Percentiles rank a stretch among this genome's conserved stretches.
phyloP scores from a whole-genome alignment of 2,888 invertebrate species.

The Morpho deidamia region DNA sequence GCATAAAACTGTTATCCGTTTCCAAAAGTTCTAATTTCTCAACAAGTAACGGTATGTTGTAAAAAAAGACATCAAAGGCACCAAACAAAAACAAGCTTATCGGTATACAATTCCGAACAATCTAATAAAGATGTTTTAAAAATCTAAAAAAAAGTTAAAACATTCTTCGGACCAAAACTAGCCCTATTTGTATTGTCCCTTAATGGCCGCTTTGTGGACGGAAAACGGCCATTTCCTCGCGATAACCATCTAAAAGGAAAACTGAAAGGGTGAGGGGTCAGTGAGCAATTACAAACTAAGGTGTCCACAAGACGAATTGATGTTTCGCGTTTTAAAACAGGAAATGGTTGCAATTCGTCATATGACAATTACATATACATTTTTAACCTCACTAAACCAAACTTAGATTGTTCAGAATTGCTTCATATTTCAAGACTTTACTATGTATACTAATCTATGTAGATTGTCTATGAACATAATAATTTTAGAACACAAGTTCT shows the following conservation, averaged over 20 bases:
- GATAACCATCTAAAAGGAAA: conserved; percentile 74
- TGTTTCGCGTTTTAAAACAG: conserved; percentile 40
- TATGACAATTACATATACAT: background rate
- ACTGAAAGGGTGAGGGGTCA: conserved; percentile 67
- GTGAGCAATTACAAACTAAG: conserved; percentile 57
- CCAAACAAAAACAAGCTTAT: too few species aligned
- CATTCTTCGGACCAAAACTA: conserved; percentile 34
- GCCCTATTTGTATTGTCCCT: conserved; percentile 70
- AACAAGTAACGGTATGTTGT: too few species aligned
- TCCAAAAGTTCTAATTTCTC: too few species aligned
- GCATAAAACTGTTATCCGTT: too few species aligned
- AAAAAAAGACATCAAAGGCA: too few species aligned
- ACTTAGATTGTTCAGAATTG: too few species aligned
- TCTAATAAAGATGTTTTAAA: conserved; percentile 14
- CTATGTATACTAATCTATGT: too few species aligned
- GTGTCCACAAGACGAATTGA: conserved; percentile 42
- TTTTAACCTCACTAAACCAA: background rate
- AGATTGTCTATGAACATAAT: too few species aligned
- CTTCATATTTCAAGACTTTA: too few species aligned
- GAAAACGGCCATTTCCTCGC: conserved; percentile 77
- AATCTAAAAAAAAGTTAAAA: conserved; percentile 19
- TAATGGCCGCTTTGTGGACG: conserved; percentile 73
- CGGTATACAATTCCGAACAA: too few species aligned
- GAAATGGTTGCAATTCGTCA: conserved; percentile 8
- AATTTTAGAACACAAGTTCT: too few species aligned